Evolutionary conservation across 2,888 invertebrate species (phyloP).

Genomic region (Bombylius major): DNA sequence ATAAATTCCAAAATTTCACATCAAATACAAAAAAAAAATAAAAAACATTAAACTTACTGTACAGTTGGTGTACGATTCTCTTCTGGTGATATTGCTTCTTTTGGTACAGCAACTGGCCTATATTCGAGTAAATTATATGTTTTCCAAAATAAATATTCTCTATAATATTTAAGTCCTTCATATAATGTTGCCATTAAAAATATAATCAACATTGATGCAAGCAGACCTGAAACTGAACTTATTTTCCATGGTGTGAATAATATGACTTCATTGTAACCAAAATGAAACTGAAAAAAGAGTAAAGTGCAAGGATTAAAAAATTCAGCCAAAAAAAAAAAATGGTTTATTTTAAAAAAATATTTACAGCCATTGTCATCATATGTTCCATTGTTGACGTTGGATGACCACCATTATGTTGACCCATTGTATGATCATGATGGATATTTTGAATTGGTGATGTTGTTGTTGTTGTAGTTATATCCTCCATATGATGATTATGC

Average conservation of each 20-base stretch:
- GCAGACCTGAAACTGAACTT: constrained; percentile 57
- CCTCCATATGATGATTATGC: not conserved
- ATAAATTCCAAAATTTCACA: not conserved
- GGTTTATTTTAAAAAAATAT: constrained; percentile 6
- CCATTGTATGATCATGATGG: constrained; percentile 11
- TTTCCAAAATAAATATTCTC: constrained; percentile 75
- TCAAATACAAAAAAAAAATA: not conserved
- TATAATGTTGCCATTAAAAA: constrained; percentile 86
- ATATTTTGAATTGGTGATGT: not conserved
- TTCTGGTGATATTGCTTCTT: constrained; percentile 44
- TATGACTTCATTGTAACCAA: constrained; percentile 60
- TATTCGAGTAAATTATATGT: constrained; percentile 76
- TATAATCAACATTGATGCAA: constrained; percentile 84
- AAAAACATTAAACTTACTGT: constrained; percentile 48
- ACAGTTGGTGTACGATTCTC: constrained; percentile 60
- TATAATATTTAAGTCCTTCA: constrained; percentile 67
- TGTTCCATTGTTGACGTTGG: constrained; percentile 16
- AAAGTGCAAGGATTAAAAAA: not conserved
- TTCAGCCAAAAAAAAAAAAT: not conserved
- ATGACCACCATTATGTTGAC: constrained; percentile 16
- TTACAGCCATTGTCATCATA: constrained; percentile 37
- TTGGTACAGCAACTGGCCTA: constrained; percentile 69
- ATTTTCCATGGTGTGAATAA: constrained; percentile 76
- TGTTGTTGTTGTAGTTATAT: not conserved
- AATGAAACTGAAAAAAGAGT: constrained; percentile 54